Conservation (phyloP, 1,140 invertebrate species). For the Caerostris extrusa region DNA sequence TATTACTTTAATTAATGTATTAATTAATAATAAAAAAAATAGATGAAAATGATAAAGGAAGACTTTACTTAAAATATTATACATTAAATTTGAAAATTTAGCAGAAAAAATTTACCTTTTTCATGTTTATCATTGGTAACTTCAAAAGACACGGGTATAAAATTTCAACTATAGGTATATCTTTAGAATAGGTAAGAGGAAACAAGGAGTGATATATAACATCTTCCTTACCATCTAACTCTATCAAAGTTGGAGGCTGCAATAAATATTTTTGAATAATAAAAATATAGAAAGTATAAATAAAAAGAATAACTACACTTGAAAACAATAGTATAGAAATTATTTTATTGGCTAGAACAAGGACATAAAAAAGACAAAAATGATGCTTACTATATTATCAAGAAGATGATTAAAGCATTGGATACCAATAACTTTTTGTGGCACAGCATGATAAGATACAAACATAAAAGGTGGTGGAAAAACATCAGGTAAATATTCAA, state of each 20-base stretch:
- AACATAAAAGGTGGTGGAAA: constrained; percentile 67
- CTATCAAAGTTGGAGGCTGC: constrained; percentile 61
- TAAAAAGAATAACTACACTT: neutral
- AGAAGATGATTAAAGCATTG: constrained; percentile 59
- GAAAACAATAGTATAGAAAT: neutral
- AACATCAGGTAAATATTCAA: constrained; percentile 44
- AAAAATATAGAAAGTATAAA: neutral
- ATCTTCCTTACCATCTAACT: constrained; percentile 59
- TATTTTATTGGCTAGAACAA: neutral
- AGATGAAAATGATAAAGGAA: neutral
- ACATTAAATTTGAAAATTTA: neutral
- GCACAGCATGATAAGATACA: constrained; percentile 14
- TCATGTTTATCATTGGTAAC: constrained; percentile 25
- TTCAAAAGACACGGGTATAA: constrained; percentile 48
- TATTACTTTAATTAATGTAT: neutral
- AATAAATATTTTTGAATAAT: neutral
- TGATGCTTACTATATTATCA: constrained; percentile 66
- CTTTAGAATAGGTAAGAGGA: constrained; percentile 17
- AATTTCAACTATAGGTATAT: neutral
- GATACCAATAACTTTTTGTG: constrained; percentile 48
- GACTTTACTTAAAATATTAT: neutral
- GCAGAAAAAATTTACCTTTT: constrained; percentile 55
- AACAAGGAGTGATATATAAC: constrained; percentile 35
- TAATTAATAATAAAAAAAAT: neutral
- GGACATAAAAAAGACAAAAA: neutral